Evolutionary conservation across 37 sponge, comb jelly and placozoan species (phyloP).

Genomic region (Oscarella lobularis): DNA sequence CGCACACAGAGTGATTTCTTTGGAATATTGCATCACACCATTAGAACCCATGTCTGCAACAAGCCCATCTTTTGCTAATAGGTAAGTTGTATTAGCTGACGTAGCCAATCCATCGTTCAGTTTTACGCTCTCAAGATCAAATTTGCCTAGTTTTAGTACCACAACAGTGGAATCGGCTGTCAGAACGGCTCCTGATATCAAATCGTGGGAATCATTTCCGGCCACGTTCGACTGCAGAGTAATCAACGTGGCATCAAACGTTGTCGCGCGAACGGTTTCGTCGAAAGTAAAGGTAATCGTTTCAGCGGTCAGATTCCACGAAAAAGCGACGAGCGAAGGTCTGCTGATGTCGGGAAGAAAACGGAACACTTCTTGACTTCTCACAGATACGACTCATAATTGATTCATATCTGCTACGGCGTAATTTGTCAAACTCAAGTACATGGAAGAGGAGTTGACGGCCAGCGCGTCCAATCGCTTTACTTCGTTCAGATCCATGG

Average conservation of each 20-base stretch:
- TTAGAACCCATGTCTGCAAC: slow-evolving; percentile 66
- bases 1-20: slow-evolving; percentile 20
- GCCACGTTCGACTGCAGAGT: neutral
- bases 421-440: slow-evolving; percentile 7
- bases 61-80: slow-evolving; percentile 19
- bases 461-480: slow-evolving; percentile 51
- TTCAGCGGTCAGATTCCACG: slow-evolving; percentile 59
- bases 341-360: slow-evolving; percentile 25
- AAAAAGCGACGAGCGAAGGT: slow-evolving; percentile 43
- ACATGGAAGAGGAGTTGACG: slow-evolving; percentile 18
- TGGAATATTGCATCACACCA: slow-evolving; percentile 11
- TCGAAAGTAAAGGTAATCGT: slow-evolving; percentile 56
- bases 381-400: no score
- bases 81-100: slow-evolving; percentile 32
- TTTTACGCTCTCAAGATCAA: slow-evolving; percentile 72
- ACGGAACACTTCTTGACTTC: no score
- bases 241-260: neutral
- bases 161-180: slow-evolving; percentile 53
- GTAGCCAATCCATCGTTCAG: slow-evolving; percentile 34
- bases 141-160: slow-evolving; percentile 23
- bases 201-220: slow-evolving; percentile 8
- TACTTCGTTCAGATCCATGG: slow-evolving; percentile 60
- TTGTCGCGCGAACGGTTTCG: slow-evolving; percentile 39
- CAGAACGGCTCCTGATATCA: slow-evolving; percentile 52
- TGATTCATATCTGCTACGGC: neutral